phyloP scores from a whole-genome alignment of 2,888 invertebrate genomes.

The Plagiodera versicolora region DNA sequence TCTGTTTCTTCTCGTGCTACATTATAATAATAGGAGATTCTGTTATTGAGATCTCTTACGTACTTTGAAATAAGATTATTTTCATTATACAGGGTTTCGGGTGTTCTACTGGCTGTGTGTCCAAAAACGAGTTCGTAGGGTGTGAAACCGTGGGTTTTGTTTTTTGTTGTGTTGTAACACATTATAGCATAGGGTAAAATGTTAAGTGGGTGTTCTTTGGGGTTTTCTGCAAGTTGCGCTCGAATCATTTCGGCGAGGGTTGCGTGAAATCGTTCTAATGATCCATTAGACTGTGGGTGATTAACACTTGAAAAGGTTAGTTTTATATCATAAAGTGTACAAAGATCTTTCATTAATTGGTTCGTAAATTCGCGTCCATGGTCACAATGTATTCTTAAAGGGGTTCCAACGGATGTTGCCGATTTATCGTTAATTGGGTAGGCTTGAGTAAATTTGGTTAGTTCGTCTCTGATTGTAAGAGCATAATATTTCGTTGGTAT shows the following conservation, averaged over 20 bases:
- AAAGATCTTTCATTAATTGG: conserved; percentile 9
- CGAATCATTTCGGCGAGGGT: conserved; percentile 24
- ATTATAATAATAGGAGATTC: conserved; percentile 22
- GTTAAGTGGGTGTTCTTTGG: conserved; percentile 20
- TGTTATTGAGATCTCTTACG: conserved; percentile 21
- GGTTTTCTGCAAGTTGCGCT: conserved; percentile 11
- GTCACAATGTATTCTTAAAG: background rate
- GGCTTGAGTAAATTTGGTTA: conserved; percentile 13
- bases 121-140: conserved; percentile 26
- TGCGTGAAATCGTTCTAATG: conserved; percentile 20
- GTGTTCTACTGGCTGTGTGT: conserved; percentile 23
- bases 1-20: conserved; percentile 19
- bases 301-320: conserved; percentile 13
- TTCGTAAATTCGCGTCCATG: background rate
- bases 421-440: background rate
- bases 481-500: conserved; percentile 9
- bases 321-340: conserved; percentile 12
- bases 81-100: conserved; percentile 22
- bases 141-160: conserved; percentile 20
- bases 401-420: background rate
- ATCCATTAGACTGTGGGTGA: conserved; percentile 19
- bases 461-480: conserved; percentile 9
- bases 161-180: conserved; percentile 19
- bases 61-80: conserved; percentile 27
- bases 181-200: conserved; percentile 19